Evolutionary conservation across 1,140 invertebrate species (phyloP).

Genomic region (Holcopasites calliopsidis): DNA sequence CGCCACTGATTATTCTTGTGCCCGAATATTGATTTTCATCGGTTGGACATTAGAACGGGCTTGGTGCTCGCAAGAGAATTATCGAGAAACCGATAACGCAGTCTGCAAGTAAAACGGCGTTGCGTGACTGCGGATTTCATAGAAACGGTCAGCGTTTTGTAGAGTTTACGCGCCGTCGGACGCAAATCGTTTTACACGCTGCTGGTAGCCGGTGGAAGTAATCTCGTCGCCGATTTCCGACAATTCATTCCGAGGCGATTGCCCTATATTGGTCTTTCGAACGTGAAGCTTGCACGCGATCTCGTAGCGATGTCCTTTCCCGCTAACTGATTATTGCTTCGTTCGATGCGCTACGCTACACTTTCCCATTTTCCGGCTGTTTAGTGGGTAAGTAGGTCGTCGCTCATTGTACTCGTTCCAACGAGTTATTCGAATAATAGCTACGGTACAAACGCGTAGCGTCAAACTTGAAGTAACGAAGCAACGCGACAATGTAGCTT

Average conservation of each 20-base stretch:
- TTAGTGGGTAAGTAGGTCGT: slow-evolving; percentile 29
- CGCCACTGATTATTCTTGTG: neutral
- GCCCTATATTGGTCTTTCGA: neutral
- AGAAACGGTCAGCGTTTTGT: slow-evolving; percentile 11
- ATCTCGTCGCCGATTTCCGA: neutral
- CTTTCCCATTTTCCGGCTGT: neutral
- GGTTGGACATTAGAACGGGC: too few species aligned
- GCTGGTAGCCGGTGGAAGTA: neutral
- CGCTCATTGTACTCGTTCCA: slow-evolving; percentile 19
- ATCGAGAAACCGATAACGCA: too few species aligned
- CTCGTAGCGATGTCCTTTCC: too few species aligned
- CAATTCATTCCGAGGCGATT: neutral
- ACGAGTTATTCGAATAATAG: slow-evolving; percentile 5
- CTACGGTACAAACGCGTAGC: neutral
- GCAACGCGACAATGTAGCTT: neutral
- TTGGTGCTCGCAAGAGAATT: neutral
- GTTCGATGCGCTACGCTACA: neutral
- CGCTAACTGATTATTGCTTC: too few species aligned
- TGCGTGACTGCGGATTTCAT: slow-evolving; percentile 25
- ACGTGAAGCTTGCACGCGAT: too few species aligned
- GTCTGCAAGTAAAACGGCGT: slow-evolving; percentile 24
- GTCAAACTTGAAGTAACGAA: neutral
- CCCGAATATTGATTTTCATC: too few species aligned
- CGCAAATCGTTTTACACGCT: neutral
- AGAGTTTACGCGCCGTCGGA: neutral